Percentiles rank a stretch among this genome's conserved stretches.
phyloP scores from a whole-genome alignment of 2,888 invertebrate species.

The Drosophila incognita region DNA sequence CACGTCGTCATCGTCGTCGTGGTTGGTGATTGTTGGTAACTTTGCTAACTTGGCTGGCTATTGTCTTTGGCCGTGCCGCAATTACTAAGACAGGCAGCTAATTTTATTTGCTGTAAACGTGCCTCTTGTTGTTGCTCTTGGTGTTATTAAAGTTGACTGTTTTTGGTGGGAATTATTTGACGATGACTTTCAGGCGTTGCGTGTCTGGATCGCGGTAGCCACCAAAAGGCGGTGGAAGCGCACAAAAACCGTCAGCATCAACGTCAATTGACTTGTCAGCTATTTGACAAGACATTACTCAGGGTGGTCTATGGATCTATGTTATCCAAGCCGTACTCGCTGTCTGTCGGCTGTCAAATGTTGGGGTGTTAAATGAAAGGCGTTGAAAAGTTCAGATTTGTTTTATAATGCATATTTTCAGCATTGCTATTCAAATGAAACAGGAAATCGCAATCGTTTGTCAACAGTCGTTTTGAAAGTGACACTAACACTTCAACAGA shows the following conservation, averaged over 20 bases:
- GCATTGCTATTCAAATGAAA: constrained; percentile 59
- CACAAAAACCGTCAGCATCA: constrained; percentile 38
- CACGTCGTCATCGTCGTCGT: constrained; percentile 26
- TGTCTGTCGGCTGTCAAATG: background rate
- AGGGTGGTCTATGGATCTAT: constrained; percentile 55
- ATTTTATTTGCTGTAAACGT: constrained; percentile 77
- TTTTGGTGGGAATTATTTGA: constrained; percentile 64
- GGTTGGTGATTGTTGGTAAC: constrained; percentile 45
- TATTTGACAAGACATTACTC: constrained; percentile 59
- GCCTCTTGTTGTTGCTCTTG: constrained; percentile 29
- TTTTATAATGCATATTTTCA: constrained; percentile 11
- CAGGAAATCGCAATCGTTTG: constrained; percentile 52
- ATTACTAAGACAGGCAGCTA: constrained; percentile 79
- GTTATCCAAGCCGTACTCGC: background rate
- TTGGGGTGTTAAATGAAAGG: constrained; percentile 42
- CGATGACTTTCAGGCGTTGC: constrained; percentile 65
- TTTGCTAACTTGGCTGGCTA: constrained; percentile 32
- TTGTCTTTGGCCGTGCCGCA: constrained; percentile 65
- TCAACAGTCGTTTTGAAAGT: constrained; percentile 62
- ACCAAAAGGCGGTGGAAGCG: constrained; percentile 21
- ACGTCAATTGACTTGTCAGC: constrained; percentile 73
- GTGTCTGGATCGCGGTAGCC: constrained; percentile 63
- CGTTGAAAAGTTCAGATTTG: constrained; percentile 40
- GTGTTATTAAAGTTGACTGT: constrained; percentile 30
- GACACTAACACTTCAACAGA: constrained; percentile 28